These are phyloP conservation scores for Climacteris rufus DNA, from an alignment of 2,113 vertebrate genomes.

Conservation along the genomic window DNA sequence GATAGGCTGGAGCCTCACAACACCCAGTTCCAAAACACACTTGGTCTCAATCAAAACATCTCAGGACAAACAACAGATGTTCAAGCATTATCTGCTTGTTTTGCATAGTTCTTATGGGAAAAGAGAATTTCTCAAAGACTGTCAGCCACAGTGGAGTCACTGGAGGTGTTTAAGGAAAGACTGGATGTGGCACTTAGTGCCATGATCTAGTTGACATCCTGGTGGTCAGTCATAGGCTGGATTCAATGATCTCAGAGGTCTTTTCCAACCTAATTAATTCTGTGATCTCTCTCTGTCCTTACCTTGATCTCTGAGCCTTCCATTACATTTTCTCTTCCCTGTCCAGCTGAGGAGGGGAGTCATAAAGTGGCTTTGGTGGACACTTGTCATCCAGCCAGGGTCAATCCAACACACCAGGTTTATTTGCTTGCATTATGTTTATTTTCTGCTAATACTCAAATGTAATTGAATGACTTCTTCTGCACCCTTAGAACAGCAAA, in stretches of 20 bases:
- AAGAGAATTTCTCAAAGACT: too few species aligned
- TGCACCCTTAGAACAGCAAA: not conserved
- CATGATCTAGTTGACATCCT: not conserved
- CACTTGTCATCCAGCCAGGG: not conserved
- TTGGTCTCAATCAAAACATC: too few species aligned
- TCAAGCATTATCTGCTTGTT: too few species aligned
- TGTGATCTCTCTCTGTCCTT: not conserved
- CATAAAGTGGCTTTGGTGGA: not conserved
- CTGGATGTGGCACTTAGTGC: not conserved
- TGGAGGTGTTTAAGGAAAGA: not conserved
- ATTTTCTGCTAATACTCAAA: not conserved
- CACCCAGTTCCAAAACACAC: too few species aligned
- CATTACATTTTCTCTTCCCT: not conserved
- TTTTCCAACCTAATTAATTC: not conserved
- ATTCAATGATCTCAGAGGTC: not conserved
- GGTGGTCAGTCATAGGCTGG: not conserved
- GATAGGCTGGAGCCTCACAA: too few species aligned
- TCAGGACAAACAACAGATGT: too few species aligned
- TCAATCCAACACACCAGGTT: not conserved
- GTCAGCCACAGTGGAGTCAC: not conserved
- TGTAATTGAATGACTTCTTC: not conserved
- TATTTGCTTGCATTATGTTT: not conserved
- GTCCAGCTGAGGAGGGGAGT: not conserved
- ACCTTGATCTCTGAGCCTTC: not conserved
- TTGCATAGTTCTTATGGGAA: too few species aligned